These are phyloP conservation scores for Dufourea novaeangliae DNA, from an alignment of 1,140 invertebrate species.

Conservation along the genomic window DNA sequence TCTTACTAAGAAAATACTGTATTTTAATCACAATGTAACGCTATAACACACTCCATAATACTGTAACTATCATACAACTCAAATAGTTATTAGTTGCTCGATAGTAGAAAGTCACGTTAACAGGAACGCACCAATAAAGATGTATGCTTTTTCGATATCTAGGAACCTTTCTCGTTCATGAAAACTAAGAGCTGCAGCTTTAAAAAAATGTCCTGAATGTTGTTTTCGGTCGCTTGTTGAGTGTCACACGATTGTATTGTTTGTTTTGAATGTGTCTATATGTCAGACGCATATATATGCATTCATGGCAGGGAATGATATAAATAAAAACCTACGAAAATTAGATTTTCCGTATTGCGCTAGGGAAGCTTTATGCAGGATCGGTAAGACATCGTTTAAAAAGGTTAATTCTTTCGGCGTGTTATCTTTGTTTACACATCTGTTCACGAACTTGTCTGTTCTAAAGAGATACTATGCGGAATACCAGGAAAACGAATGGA, in stretches of 20 bases:
- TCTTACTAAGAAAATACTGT: no score
- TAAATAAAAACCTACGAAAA: slow-evolving; percentile 82
- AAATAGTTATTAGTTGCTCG: not conserved
- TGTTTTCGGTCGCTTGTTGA: not conserved
- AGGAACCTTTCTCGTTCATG: not conserved
- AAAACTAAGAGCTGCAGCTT: not conserved
- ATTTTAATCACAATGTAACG: no score
- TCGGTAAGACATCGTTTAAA: slow-evolving; percentile 79
- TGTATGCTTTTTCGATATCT: not conserved
- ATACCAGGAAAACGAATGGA: slow-evolving; percentile 83
- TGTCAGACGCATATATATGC: not conserved
- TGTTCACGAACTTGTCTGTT: slow-evolving; percentile 47
- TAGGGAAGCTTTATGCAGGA: slow-evolving; percentile 84
- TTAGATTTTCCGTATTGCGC: slow-evolving; percentile 86
- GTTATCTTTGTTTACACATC: not conserved
- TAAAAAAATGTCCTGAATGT: slow-evolving; percentile 5
- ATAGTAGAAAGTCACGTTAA: not conserved
- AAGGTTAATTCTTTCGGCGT: slow-evolving; percentile 31
- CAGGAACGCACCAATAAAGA: not conserved
- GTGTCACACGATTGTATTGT: not conserved
- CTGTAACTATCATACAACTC: not conserved
- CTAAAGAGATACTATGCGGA: slow-evolving; percentile 79
- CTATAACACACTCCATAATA: no score
- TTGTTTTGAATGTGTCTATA: not conserved
- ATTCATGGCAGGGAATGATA: slow-evolving; percentile 74